Conservation (phyloP, 2,113 vertebrate species). For the Catharus bicknelli region DNA sequence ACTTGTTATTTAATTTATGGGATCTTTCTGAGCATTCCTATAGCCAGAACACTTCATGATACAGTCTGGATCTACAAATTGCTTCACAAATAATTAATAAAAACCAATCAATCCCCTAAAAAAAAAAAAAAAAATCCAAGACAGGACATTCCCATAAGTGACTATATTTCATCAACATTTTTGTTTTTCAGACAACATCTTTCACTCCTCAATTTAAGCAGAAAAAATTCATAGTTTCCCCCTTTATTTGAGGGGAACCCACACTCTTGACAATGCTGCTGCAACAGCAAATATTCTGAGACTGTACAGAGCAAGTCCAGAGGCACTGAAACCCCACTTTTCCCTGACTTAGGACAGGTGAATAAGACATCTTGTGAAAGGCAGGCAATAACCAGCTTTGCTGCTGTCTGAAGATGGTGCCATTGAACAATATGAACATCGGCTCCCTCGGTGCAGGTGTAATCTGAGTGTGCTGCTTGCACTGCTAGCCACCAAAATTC, state of each 20-base stretch:
- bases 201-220: background rate
- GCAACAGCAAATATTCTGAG: background rate
- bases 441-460: fast-evolving
- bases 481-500: background rate
- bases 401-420: conserved; percentile 32
- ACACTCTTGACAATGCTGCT: background rate
- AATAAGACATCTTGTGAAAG: background rate
- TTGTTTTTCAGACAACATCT: background rate
- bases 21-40: background rate
- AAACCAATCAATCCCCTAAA: background rate
- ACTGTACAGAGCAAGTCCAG: background rate
- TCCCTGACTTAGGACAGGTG: background rate
- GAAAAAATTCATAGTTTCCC: background rate
- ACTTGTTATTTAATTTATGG: background rate
- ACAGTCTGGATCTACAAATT: background rate
- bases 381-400: background rate
- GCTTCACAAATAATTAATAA: background rate
- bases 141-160: background rate
- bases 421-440: background rate
- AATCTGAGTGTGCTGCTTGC: background rate
- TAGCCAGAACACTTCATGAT: background rate
- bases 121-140: background rate
- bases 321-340: background rate
- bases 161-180: background rate
- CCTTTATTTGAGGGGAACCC: background rate